Conservation (phyloP, 2,888 invertebrate genomes). For the Cremastinae sp. region DNA sequence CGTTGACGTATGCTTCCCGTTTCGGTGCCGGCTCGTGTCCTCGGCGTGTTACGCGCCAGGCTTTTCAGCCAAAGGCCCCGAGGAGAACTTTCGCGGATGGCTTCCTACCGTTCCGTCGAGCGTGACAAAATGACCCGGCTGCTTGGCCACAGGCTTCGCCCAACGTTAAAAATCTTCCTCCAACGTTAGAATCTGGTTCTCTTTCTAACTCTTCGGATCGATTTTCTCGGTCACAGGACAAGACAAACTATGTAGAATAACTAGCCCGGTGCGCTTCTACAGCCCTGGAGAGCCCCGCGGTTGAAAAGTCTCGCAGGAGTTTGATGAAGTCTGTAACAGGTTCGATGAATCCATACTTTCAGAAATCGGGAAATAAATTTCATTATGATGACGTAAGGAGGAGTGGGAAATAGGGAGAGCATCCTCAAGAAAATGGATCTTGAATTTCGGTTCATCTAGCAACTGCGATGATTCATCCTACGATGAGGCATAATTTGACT, state of each 20-base stretch:
- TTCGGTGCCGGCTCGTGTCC: conserved; percentile 57
- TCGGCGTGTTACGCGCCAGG: conserved; percentile 14
- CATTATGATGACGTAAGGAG: conserved; percentile 71
- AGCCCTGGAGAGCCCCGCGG: conserved; percentile 46
- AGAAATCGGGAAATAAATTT: conserved; percentile 77
- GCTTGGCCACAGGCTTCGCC: conserved; percentile 38
- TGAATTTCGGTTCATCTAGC: too few species aligned
- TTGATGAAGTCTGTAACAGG: conserved; percentile 74
- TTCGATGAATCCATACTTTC: conserved; percentile 76
- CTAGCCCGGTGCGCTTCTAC: conserved; percentile 26
- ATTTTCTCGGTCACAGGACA: too few species aligned
- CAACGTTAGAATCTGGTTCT: not conserved
- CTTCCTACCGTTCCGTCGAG: conserved; percentile 69
- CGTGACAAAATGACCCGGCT: conserved; percentile 53
- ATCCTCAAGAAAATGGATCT: too few species aligned
- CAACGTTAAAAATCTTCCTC: not conserved
- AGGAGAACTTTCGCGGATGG: conserved; percentile 75
- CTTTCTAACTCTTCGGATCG: not conserved
- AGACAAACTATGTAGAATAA: too few species aligned
- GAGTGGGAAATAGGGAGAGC: conserved; percentile 42
- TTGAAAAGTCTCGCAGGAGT: conserved; percentile 75
- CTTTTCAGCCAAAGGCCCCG: conserved; percentile 32
- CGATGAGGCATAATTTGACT: too few species aligned
- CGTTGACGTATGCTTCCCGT: conserved; percentile 75
- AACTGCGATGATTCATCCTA: too few species aligned